These are phyloP conservation scores for Drosophila pruinosa DNA, from an alignment of 1,140 invertebrate genomes.

Conservation along the genomic window DNA sequence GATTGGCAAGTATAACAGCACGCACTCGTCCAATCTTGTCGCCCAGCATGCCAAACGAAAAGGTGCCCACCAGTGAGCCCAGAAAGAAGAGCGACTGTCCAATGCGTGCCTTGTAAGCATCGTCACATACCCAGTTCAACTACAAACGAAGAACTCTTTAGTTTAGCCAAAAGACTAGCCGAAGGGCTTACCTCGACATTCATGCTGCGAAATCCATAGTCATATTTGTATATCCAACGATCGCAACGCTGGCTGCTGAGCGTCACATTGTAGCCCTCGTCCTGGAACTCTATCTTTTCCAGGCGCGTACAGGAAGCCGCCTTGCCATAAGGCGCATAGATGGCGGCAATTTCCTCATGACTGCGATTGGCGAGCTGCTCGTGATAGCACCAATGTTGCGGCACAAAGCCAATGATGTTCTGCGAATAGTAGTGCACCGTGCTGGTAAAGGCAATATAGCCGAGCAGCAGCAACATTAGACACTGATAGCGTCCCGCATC, in stretches of 20 bases:
- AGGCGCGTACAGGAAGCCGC: slow-evolving; percentile 57
- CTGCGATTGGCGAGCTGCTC: slow-evolving; percentile 57
- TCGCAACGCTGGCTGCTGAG: slow-evolving; percentile 64
- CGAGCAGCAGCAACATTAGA: slow-evolving; percentile 84
- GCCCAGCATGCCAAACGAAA: slow-evolving; percentile 84
- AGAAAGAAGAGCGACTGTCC: slow-evolving; percentile 85
- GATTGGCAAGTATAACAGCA: slow-evolving; percentile 84
- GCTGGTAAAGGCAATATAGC: slow-evolving; percentile 83
- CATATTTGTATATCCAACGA: slow-evolving; percentile 83
- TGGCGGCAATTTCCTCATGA: slow-evolving; percentile 54
- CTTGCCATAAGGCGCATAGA: slow-evolving; percentile 56
- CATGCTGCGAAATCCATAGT: slow-evolving; percentile 84
- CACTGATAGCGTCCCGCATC: slow-evolving; percentile 86
- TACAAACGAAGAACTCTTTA: slow-evolving; percentile 46
- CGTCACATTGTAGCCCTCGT: slow-evolving; percentile 31
- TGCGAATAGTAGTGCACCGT: slow-evolving; percentile 85
- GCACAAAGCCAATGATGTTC: slow-evolving; percentile 84
- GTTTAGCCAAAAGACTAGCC: neutral
- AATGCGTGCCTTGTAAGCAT: slow-evolving; percentile 84
- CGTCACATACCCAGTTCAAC: slow-evolving; percentile 85
- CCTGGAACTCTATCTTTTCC: slow-evolving; percentile 30
- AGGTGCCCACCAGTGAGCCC: slow-evolving; percentile 84
- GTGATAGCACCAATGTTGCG: slow-evolving; percentile 82
- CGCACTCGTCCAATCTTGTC: slow-evolving; percentile 85
- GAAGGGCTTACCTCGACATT: slow-evolving; percentile 83